These are phyloP conservation scores for Amazonetta brasiliensis DNA, from an alignment of 2,797 vertebrate species.

Conservation along the genomic window DNA sequence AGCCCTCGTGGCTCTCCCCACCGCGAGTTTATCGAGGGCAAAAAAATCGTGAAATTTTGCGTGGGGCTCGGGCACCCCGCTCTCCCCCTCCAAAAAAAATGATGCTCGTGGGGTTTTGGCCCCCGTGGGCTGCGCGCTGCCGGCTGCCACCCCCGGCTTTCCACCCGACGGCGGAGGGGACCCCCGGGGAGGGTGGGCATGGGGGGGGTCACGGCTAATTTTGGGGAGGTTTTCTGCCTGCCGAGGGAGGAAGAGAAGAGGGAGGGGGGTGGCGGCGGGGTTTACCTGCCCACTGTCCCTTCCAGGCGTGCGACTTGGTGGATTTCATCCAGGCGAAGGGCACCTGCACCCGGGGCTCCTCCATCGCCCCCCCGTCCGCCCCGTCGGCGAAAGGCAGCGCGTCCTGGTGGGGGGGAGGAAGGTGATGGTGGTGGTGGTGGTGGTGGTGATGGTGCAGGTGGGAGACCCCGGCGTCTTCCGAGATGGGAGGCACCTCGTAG, in stretches of 20 bases:
- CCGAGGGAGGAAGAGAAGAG: not conserved
- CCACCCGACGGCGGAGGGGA: not conserved
- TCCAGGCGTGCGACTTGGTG: slow-evolving; percentile 96
- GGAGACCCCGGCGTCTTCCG: slow-evolving; percentile 86
- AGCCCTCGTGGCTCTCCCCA: not conserved
- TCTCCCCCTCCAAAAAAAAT: not conserved
- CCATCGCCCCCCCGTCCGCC: slow-evolving; percentile 77
- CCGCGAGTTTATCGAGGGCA: not conserved
- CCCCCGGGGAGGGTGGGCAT: not conserved
- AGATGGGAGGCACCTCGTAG: slow-evolving; percentile 86
- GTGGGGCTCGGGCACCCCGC: not conserved
- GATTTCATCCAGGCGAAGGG: slow-evolving; percentile 99
- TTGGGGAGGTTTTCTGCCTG: not conserved
- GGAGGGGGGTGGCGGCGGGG: not conserved
- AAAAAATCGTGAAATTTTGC: slow-evolving; percentile 14
- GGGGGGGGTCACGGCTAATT: too few relatives aligned
- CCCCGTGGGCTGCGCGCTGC: not conserved
- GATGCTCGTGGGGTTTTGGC: not conserved
- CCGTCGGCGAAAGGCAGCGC: slow-evolving; percentile 84
- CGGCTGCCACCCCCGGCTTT: not conserved
- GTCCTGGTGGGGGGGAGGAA: slow-evolving; percentile 81
- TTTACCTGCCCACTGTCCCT: slow-evolving; percentile 96
- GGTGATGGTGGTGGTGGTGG: slow-evolving; percentile 76
- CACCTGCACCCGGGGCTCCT: slow-evolving; percentile 86
- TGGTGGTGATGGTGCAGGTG: slow-evolving; percentile 81